Evolutionary conservation across 2,797 vertebrate genomes (phyloP), one percentile per base, ranked within the genome.

Genomic region (Hippocampus kuda): DNA sequence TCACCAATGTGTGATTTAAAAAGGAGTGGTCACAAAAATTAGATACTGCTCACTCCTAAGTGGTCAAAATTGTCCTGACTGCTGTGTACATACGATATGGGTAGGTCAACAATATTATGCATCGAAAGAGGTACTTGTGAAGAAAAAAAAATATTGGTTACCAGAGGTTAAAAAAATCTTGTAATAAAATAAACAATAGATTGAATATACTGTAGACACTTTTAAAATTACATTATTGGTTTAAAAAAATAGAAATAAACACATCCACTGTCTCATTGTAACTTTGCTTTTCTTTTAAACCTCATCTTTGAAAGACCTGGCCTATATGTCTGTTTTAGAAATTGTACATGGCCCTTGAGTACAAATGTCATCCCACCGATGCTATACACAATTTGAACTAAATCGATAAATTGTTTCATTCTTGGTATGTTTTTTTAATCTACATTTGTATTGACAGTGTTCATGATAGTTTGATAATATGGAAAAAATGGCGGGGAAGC

Each of bases 401-500:
- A 20, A 18, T 20, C 20, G 16, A 18, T 46, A 13, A 4, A 46
- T 46, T 46, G 51, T 54, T 54, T 7, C 5, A 54, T 54, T 54
- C 0, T 24, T 57, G 1, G n/a, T 57, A 49, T 26, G 54, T 66
- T 73, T 70, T 59, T 66, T 38, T 44, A 16, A 16, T 48, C 13
- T 48, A 48, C 12, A 13, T 48, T 48, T 48, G 46, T 38, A 48
- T 48, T 48, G 16, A 20, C 20, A 20, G 0, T 51, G 49, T 51
- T 18, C 18, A 15, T 5, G 11, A 8, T 60, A 30, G 27, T 30
- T 16, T 61, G 27, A 4, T 2, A 67, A 24, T 68, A 70, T 48
- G 34, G 53, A 54, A 66, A 62, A 27, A 20, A 18, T 61, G 15
- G 2, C 6, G 26, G 56, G 27, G 26, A 34, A 70, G 79, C 74